Percentiles rank a stretch among this genome's conserved stretches.
These are phyloP conservation scores for Sipha flava DNA, from an alignment of 1,140 invertebrate genomes.

Conservation along the genomic window DNA sequence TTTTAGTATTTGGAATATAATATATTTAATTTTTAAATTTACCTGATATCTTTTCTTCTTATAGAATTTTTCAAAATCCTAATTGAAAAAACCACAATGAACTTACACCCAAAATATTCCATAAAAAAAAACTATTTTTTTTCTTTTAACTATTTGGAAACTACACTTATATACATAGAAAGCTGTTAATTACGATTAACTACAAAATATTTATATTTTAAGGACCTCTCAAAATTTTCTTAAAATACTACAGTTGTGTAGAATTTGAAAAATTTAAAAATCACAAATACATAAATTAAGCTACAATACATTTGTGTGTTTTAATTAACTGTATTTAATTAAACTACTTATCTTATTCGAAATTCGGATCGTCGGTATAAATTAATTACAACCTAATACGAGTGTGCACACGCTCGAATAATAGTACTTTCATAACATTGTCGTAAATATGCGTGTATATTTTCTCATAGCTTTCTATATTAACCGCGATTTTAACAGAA, in stretches of 20 bases:
- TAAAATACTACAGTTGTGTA: conserved; percentile 2
- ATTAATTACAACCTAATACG: not conserved
- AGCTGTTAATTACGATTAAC: not conserved
- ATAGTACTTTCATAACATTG: not conserved
- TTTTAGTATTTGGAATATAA: not conserved
- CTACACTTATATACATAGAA: not conserved
- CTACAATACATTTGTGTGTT: not conserved
- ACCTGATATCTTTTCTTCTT: not conserved
- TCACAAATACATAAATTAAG: not conserved
- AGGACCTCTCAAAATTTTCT: conserved; percentile 41
- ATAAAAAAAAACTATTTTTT: not conserved
- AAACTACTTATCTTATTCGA: not conserved
- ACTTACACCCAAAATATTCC: not conserved
- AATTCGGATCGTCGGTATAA: not conserved
- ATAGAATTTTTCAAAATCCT: not conserved
- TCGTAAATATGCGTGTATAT: not conserved
- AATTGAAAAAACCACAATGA: too few relatives aligned
- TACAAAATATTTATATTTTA: conserved; percentile 26
- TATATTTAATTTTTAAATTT: not conserved
- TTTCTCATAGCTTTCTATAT: conserved; percentile 1
- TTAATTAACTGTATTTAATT: not conserved
- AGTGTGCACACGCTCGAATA: not conserved
- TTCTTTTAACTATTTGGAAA: not conserved
- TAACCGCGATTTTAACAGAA: conserved; percentile 8
- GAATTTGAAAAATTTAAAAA: not conserved